Evolutionary conservation across 1,140 invertebrate genomes (phyloP), one percentile per base, ranked within the genome.

Genomic region (Steinernema khuongi): DNA sequence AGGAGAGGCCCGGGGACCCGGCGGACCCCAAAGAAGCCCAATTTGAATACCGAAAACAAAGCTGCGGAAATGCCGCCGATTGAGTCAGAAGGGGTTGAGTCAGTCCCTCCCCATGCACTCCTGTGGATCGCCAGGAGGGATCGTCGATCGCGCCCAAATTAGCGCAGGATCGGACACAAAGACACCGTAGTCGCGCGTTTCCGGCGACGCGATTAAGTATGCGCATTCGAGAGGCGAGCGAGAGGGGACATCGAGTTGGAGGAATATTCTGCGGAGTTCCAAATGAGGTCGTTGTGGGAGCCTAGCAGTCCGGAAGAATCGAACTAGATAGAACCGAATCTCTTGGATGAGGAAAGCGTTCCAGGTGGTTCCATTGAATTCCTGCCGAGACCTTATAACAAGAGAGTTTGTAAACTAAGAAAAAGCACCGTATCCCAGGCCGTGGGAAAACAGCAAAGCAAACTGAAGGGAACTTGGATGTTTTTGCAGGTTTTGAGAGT

Each of bases 111-210:
- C 50, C 50, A 22, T 22, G 7, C 7, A 60, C 50, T 60, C 50
- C 36, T 41, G 7, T n/a, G n/a, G 36, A 41, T 7, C 36, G 36
- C 7, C 7, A 7, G 36, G n/a, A 41, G 7, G 14, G 50, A 60
- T 60, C 50, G 22, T 22, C 50, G 50, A 60, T n/a, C 50, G 50
- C 50, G 50, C 50, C 19, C 22, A 60, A 60, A 60, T 60, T 60
- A 60, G 50, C 22, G 4, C 50, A n/a, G 50, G 50, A 60, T 60
- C 50, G 50, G 50, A 60, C 50, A 60, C 50, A 60, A 60, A 60
- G 50, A 60, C 50, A 60, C 50, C 14, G 50, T 60, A 60, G 50
- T 60, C 50, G 4, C 2, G 14, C 22, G 11, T 22, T 26, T 22
- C 50, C n/a, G 7, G 50, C 14, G 26, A 60, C 50, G 50, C 22